phyloP scores from a whole-genome alignment of 92 coral and sea anemone species.

The Palythoa heliodiscus region DNA sequence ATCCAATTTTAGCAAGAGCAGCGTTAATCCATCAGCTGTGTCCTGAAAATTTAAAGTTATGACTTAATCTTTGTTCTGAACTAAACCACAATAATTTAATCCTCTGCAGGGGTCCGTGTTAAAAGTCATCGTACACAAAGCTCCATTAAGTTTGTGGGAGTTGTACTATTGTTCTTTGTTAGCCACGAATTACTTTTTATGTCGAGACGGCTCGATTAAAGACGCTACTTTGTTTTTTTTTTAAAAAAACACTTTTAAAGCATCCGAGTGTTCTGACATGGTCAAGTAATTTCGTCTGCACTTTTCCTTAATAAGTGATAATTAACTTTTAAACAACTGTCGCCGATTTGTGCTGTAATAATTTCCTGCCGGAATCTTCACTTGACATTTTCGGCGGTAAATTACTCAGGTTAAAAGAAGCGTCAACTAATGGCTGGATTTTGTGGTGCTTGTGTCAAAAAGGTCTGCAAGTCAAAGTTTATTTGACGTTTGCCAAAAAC shows the following conservation, averaged over 20 bases:
- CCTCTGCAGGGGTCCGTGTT: too few relatives aligned
- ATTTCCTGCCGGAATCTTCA: neutral
- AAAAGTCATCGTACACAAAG: too few relatives aligned
- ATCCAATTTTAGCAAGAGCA: too few relatives aligned
- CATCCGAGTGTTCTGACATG: neutral
- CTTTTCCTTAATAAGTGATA: conserved; percentile 4
- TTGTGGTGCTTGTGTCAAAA: neutral
- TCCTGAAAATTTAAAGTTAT: too few relatives aligned
- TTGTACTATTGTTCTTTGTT: too few relatives aligned
- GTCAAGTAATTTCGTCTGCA: neutral
- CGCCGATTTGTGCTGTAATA: neutral
- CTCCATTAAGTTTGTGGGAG: too few relatives aligned
- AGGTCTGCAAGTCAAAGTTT: neutral
- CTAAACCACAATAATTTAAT: too few relatives aligned
- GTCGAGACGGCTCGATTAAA: neutral
- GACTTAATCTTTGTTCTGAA: too few relatives aligned
- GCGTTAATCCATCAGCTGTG: too few relatives aligned
- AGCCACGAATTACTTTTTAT: neutral
- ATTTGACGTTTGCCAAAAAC: neutral
- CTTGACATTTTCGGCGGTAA: neutral
- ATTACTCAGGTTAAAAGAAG: neutral
- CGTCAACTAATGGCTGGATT: neutral
- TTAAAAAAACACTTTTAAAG: too few relatives aligned
- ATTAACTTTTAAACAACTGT: neutral
- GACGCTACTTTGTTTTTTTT: neutral